Percentiles rank a stretch among this genome's conserved stretches.
Conservation (phyloP, 2,888 invertebrate genomes). For the Amiota mariae region DNA sequence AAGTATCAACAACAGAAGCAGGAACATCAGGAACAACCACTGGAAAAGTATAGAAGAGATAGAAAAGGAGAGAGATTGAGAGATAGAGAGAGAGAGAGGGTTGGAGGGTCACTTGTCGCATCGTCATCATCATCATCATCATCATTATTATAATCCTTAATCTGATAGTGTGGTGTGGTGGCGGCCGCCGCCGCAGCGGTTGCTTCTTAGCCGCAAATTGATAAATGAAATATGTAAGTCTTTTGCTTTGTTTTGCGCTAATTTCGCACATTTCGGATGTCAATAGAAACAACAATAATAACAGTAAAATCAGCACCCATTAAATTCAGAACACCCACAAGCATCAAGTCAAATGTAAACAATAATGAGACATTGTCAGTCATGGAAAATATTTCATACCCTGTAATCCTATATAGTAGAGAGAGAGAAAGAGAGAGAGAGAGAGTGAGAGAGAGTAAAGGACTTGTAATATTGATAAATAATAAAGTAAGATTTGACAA, state of each 20-base stretch:
- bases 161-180: too few relatives aligned
- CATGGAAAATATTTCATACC: too few relatives aligned
- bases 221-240: background rate
- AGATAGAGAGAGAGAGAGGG: background rate
- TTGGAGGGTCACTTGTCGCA: background rate
- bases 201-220: background rate
- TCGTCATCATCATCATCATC: background rate
- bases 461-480: too few relatives aligned
- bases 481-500: too few relatives aligned
- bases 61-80: background rate
- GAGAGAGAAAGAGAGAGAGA: too few relatives aligned
- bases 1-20: too few relatives aligned
- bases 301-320: background rate
- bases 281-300: conserved; percentile 52
- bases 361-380: background rate
- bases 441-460: too few relatives aligned
- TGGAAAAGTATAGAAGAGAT: background rate
- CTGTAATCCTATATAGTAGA: too few relatives aligned
- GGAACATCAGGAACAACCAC: background rate
- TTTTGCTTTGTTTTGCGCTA: background rate
- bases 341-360: background rate
- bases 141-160: too few relatives aligned
- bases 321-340: background rate
- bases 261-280: conserved; percentile 39
- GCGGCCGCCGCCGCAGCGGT: background rate